A percentile compares a stretch with the other conserved stretches of the same genome.
phyloP scores from a whole-genome alignment of 2,888 invertebrate species.

The Cosmorhoe ocellata region DNA sequence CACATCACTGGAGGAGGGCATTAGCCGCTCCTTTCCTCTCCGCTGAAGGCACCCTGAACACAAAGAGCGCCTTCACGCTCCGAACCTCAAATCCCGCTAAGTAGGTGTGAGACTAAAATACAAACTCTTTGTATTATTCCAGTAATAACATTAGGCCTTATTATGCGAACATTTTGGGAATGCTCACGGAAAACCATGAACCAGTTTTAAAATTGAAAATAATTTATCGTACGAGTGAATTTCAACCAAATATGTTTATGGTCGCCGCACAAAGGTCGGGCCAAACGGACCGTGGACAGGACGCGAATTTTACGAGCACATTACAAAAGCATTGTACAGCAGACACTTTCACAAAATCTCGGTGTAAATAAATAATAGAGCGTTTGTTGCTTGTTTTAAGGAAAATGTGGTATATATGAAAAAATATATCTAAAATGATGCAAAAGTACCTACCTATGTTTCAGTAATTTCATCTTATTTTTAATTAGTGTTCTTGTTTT shows the following conservation, averaged over 20 bases:
- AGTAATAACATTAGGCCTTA: slow-evolving; percentile 1
- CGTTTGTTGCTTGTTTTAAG: slow-evolving; percentile 7
- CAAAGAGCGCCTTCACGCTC: too few relatives aligned
- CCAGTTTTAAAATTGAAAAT: slow-evolving; percentile 21
- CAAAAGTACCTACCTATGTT: too few relatives aligned
- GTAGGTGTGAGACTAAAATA: too few relatives aligned
- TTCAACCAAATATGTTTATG: slow-evolving; percentile 24
- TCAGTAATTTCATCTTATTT: too few relatives aligned
- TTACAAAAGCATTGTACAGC: slow-evolving; percentile 31
- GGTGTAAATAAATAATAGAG: slow-evolving; percentile 14
- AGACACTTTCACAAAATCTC: slow-evolving; percentile 27
- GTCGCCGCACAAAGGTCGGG: slow-evolving; percentile 32
- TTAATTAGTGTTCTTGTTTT: too few relatives aligned
- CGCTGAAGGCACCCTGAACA: too few relatives aligned
- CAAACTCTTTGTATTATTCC: background rate
- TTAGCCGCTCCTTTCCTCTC: too few relatives aligned
- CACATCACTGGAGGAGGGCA: too few relatives aligned
- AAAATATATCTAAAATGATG: background rate
- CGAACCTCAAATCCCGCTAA: too few relatives aligned
- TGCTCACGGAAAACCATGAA: slow-evolving; percentile 2
- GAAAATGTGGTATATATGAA: background rate
- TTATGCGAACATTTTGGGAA: slow-evolving; percentile 7
- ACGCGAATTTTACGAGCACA: slow-evolving; percentile 25
- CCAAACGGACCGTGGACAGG: slow-evolving; percentile 35
- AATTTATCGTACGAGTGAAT: slow-evolving; percentile 22